Base-by-base conservation (phyloP, 2,888 invertebrate genomes). In the Amitus sp. region DNA sequence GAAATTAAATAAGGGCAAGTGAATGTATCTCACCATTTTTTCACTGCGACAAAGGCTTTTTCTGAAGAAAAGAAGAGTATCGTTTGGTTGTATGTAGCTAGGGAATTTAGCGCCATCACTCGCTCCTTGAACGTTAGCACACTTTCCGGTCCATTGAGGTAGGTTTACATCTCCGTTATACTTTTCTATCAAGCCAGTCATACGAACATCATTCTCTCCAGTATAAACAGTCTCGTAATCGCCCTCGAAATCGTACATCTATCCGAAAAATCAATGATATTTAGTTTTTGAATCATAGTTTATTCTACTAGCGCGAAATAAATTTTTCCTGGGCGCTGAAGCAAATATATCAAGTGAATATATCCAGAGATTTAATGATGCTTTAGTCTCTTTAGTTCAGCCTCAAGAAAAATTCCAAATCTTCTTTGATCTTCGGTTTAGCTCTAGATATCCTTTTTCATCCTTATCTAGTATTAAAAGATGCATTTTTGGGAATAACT, bases 31-130 rank as follows among this genome's bases (percentile, higher is more conserved):
- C 76, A 93, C 93, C 87, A 94, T 83, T 43, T 85, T 86, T 19
- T 91, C 90, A n/a, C 92, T 88, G 57, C 95, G 85, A 79, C 95
- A 96, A 74, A 95, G 86, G 75, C 94, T 94, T 78, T 93, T 93
- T 61, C 94, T 86, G 81, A 88, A 96, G 82, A 95, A 93, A 57
- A 89, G 79, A 0, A 94, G 79, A 0, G 87, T 86, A 10, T 93
- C 91, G 60, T 92, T 90, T 10, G 85, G 87, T 18, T 84, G 73
- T 1, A 94, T 85, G 47, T 87, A 87, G 10, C 93, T 90, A 15
- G 86, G 87, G 80, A 94, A 96, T 79, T 94, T 95, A 12, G 92
- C 90, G 1, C 94, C 95, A 75, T 95, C 95, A 0, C 94, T 94
- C 0, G 93, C 88, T 18, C 88, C 87, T 59, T 88, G 86, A 5